phyloP scores from a whole-genome alignment of 1,140 invertebrate species.

The Orius insidiosus region DNA sequence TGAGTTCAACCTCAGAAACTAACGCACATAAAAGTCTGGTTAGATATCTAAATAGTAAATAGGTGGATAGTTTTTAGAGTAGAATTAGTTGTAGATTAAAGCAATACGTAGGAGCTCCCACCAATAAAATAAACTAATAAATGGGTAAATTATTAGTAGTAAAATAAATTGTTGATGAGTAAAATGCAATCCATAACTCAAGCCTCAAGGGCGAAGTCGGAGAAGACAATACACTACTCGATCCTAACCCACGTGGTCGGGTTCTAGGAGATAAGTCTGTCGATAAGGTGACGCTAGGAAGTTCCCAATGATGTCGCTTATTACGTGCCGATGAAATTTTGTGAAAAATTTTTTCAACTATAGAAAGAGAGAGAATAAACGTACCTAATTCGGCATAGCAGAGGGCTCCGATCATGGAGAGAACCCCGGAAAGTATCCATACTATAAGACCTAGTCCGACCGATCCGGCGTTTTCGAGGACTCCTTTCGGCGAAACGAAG shows the following conservation, averaged over 20 bases:
- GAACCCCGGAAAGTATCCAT: slow-evolving; percentile 76
- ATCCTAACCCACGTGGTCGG: not conserved
- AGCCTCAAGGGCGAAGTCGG: no score
- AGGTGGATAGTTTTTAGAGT: no score
- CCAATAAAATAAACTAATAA: no score
- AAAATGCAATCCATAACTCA: no score
- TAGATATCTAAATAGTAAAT: no score
- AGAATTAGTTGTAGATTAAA: no score
- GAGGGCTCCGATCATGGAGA: slow-evolving; percentile 87
- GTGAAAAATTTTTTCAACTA: no score
- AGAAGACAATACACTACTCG: not conserved
- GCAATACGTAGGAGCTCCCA: no score
- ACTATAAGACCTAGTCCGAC: slow-evolving; percentile 76
- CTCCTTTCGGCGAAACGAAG: slow-evolving; percentile 91
- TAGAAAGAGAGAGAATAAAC: not conserved
- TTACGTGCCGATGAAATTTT: not conserved
- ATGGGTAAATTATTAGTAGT: no score
- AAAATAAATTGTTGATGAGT: no score
- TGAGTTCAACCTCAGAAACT: no score
- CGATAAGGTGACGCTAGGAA: not conserved
- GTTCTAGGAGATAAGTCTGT: not conserved
- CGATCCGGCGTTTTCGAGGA: slow-evolving; percentile 68
- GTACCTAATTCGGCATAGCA: slow-evolving; percentile 92
- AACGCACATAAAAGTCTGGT: no score
- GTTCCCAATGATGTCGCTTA: not conserved